Evolutionary conservation across 2,888 invertebrate species (phyloP), one percentile per base, ranked within the genome.

Genomic region (Trachelus stipa): DNA sequence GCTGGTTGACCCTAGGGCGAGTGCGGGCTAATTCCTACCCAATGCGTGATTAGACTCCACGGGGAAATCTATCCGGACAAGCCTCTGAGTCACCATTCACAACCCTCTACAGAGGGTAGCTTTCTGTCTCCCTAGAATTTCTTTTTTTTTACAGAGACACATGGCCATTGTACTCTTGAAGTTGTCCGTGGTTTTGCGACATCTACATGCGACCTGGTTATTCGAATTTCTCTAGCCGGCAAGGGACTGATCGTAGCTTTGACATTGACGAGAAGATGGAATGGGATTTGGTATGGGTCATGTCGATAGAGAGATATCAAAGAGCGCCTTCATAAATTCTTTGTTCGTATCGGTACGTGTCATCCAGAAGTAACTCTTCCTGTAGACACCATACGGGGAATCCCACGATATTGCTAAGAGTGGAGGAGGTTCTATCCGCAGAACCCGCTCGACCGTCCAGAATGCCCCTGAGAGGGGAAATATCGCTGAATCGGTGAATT

Each of bases 11-110:
- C 87, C 86, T 82, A 75, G 87, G 85, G 86, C 83, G 80, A 84
- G 83, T 76, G 56, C 9, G 23, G 81, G 86, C 85, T 88, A 86
- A 87, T 88, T 86, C 86, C 86, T 85, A 84, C 82, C 85, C 86
- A 87, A 87, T 86, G 87, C 88, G 87, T 89, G 88, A 90, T 90
- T 89, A 88, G 86, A 86, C 88, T 87, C 90, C 89, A 75, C 82
- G 79, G 90, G 90, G 90, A 90, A 90, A 90, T 90, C 89, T 88
- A 87, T 76, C 84, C 80, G 87, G 84, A 90, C 87, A 88, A 86
- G 88, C 84, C 81, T 82, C 85, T 81, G 83, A 86, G 85, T 71
- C 71, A 34, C 56, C 23, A 9, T 56, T 23, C 56, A 23, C 56
- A 23, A 23, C 23, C 6, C 56, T 56, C 56, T 56, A 3, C 0